Evolutionary conservation across 2,888 invertebrate genomes (phyloP), one percentile per base, ranked within the genome.

Genomic region (Antheraea assamensis): DNA sequence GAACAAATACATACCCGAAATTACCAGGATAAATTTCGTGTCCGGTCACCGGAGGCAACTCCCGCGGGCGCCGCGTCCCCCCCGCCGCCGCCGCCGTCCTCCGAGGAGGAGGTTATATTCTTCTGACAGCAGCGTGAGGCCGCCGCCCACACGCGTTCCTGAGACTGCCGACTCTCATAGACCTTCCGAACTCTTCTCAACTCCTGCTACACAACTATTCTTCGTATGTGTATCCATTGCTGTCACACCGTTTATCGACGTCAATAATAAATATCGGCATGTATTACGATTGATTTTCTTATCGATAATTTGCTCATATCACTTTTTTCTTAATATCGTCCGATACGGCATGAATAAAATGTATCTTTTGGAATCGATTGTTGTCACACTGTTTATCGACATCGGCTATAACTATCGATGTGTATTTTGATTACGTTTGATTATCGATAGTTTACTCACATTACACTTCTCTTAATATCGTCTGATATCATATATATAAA

Each of bases 1-100:
- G 96, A 85, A 97, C 96, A 52, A 96, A 97, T 89, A 96, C 97
- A 0, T 97, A 97, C 89, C 97, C 97, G 31, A 96, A 97, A 87
- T 88, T 97, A 72, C 96, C 97, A n/a, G 70, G 96, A 97, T 79
- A 96, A 96, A 86, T 96, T 96, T 90, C 95, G 96, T 75, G 95
- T 96, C 70, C 95, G 96, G 15, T 95, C 95, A 1, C 95, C 96
- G 17, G 95, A 94, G 61, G 76, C 80, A 19, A 70, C 77, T 8
- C 76, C 81, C 30, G 70, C 79, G 79, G 76, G 75, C 47, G 75
- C 75, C 78, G 24, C 74, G 72, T 75, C 81, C 74, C 78, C 79
- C 68, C 72, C 75, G 73, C 78, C 80, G 66, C 78, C 77, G 71
- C 79, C 80, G 66, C 78, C 77, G 71, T 79, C 82, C 27, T 73